Evolutionary conservation across 2,113 vertebrate genomes (phyloP).

Genomic region (Phalacrocorax aristotelis): DNA sequence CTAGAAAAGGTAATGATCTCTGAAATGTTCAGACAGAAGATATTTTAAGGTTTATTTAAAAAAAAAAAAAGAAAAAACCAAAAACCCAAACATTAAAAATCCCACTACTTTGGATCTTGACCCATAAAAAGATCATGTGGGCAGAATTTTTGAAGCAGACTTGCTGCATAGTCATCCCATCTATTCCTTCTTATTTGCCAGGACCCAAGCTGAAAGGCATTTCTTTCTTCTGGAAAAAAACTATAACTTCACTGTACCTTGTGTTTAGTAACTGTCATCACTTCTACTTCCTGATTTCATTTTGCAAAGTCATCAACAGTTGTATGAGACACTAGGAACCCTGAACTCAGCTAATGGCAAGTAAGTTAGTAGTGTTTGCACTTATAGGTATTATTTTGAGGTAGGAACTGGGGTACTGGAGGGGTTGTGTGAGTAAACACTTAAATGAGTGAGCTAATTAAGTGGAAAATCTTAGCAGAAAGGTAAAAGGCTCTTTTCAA

Average conservation of each 20-base stretch:
- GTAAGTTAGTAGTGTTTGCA: background rate
- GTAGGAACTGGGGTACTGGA: background rate
- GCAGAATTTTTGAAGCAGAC: background rate
- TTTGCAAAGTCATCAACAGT: conserved; percentile 5
- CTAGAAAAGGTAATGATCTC: background rate
- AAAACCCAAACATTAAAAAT: background rate
- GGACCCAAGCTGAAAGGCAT: background rate
- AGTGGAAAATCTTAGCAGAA: background rate
- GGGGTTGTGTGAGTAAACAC: background rate
- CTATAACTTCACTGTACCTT: background rate
- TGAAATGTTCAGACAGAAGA: background rate
- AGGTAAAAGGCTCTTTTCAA: background rate
- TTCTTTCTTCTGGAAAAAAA: background rate
- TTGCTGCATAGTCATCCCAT: background rate
- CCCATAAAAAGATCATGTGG: background rate
- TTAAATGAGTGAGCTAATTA: background rate
- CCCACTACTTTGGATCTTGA: background rate
- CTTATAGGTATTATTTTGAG: background rate
- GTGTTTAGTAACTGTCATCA: background rate
- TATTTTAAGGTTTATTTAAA: background rate
- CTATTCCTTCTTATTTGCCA: background rate
- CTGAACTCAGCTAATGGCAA: background rate
- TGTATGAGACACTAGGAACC: background rate
- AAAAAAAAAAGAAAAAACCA: background rate
- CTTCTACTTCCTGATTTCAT: conserved; percentile 29